Evolutionary conservation across 2,888 invertebrate species (phyloP).

Genomic region (Ischnura elegans): DNA sequence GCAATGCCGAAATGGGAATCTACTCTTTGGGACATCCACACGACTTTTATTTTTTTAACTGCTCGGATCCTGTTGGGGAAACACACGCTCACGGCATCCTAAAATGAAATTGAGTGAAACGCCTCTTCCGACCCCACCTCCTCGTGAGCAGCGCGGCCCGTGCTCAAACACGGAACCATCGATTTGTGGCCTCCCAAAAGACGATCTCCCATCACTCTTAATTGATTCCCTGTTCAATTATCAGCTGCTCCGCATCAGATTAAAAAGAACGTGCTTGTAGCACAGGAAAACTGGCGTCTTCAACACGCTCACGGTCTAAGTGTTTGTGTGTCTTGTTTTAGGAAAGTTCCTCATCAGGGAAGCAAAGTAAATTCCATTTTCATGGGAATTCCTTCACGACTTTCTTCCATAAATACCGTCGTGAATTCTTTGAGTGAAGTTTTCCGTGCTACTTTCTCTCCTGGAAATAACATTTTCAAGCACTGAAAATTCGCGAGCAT

Average conservation of each 20-base stretch:
- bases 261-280: not conserved
- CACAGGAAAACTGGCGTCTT: not conserved
- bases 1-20: not conserved
- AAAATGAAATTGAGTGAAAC: not conserved
- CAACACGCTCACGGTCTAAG: not conserved
- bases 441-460: no score
- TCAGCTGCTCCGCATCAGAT: not conserved
- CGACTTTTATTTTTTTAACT: not conserved
- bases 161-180: not conserved
- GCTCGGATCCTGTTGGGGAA: not conserved
- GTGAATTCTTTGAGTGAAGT: no score
- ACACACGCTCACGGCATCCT: not conserved
- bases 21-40: not conserved
- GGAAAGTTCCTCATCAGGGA: not conserved
- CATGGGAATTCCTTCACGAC: no score
- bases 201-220: not conserved
- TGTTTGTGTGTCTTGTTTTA: not conserved
- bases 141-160: not conserved
- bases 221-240: constrained; percentile 5
- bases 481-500: no score
- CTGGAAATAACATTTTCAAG: no score
- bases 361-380: no score
- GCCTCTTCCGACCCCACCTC: not conserved
- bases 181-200: not conserved
- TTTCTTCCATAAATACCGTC: no score